Evolutionary conservation across 2,888 invertebrate genomes (phyloP), one percentile per base, ranked within the genome.

Genomic region (Scrobipalpa atriplicella): DNA sequence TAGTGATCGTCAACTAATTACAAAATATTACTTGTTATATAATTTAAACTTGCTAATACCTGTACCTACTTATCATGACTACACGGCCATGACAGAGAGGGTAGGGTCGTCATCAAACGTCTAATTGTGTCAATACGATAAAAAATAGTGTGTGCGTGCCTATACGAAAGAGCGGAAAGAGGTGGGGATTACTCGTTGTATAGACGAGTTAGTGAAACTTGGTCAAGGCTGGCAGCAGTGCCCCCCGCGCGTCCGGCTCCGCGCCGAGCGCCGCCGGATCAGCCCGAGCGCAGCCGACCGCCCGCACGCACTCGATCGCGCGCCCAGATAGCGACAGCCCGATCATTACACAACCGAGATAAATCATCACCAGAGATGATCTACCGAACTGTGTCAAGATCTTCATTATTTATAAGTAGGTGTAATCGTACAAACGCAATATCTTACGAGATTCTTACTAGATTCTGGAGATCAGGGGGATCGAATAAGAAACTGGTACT

Each of bases 141-240:
- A 84, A 82, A 80, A 80, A 77, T 77, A 75, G 77, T 82, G 78
- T 29, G 58, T 58, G 38, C 58, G 38, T 58, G 38, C n/a, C n/a
- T 81, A 75, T 81, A 83, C 76, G 79, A 87, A 90, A 90, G 86
- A 88, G 90, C 87, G 90, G 90, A 90, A 91, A 90, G 88, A 89
- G 89, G 92, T 90, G 90, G 91, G 92, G 89, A 89, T 86, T 84
- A 82, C 88, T 90, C 86, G 89, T 89, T 89, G 89, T 90, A 86
- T 88, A 87, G 89, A 89, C 86, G 89, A 90, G 86, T 85, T 89
- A 83, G 87, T 90, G 89, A 92, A 93, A 93, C 92, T 92, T 91
- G 92, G 91, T 92, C 92, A 91, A 91, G 92, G 92, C 89, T 90
- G 87, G 77, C 82, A 75, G 78, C 83, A 76, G 80, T 83, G 80